phyloP scores from a whole-genome alignment of 2,888 invertebrate genomes.

The Eristalinus sepulchralis region DNA sequence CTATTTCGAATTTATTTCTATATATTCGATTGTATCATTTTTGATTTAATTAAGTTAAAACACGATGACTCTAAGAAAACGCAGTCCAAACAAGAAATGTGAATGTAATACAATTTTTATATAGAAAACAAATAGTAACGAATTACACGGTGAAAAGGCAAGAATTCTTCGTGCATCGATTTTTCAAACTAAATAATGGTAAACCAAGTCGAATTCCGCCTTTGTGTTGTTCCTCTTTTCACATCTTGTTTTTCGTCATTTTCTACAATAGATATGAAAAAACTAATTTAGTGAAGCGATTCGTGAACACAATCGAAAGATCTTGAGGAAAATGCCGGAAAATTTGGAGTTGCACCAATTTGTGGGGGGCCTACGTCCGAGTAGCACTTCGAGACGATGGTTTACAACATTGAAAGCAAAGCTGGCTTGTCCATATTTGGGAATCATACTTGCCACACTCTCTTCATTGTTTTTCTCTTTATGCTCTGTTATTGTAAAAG shows the following conservation, averaged over 20 bases:
- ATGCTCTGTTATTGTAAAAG: conserved; percentile 95
- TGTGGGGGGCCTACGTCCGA: conserved; percentile 83
- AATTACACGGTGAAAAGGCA: not conserved
- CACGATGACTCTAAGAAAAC: not conserved
- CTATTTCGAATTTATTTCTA: conserved; percentile 1
- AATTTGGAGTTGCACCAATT: conserved; percentile 91
- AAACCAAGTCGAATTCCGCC: not conserved
- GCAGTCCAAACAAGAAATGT: not conserved
- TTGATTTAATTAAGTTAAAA: not conserved
- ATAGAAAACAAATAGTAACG: not conserved
- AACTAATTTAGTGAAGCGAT: not conserved
- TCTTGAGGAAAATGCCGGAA: conserved; percentile 84
- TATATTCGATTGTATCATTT: not conserved
- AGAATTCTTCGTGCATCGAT: not conserved
- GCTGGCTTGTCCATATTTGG: conserved; percentile 88
- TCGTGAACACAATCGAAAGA: not conserved
- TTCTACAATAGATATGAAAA: conserved; percentile 35
- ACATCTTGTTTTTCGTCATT: not conserved
- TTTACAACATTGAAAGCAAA: conserved; percentile 75
- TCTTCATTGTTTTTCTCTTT: conserved; percentile 95
- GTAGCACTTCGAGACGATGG: conserved; percentile 76
- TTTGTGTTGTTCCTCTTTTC: not conserved
- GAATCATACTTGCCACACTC: conserved; percentile 90
- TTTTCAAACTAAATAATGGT: conserved; percentile 54
- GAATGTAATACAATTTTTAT: not conserved